These are phyloP conservation scores for Morone saxatilis DNA, from an alignment of 2,113 vertebrate genomes.

Conservation along the genomic window DNA sequence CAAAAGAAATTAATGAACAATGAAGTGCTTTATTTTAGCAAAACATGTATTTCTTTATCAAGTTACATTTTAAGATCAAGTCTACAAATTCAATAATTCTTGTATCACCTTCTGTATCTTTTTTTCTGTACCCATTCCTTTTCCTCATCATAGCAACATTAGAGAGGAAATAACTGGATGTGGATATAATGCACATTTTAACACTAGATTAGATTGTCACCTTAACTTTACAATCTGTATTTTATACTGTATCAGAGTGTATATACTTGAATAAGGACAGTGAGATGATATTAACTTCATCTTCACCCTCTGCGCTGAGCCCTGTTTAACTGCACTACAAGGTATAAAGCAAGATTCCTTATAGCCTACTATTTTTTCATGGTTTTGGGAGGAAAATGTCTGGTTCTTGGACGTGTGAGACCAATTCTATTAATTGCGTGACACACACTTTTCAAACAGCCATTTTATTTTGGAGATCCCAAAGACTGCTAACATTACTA, in stretches of 20 bases:
- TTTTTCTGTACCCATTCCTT: not conserved
- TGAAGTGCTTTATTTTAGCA: not conserved
- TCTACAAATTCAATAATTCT: too few relatives aligned
- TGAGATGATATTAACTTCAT: not conserved
- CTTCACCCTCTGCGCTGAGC: not conserved
- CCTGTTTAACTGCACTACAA: not conserved
- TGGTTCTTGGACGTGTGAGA: slow-evolving; percentile 24
- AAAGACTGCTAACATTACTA: slow-evolving; percentile 37
- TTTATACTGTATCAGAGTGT: not conserved
- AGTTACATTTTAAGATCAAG: not conserved
- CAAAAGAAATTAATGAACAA: not conserved
- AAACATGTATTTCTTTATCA: not conserved
- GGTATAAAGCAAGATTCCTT: not conserved
- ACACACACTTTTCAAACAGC: slow-evolving; percentile 33
- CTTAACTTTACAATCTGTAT: not conserved
- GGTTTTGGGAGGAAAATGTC: slow-evolving; percentile 3
- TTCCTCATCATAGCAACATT: not conserved
- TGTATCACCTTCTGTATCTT: not conserved
- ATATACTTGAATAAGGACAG: not conserved
- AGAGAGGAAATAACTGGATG: not conserved
- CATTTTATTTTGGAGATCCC: slow-evolving; percentile 24
- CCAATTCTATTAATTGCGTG: not conserved
- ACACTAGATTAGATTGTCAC: not conserved
- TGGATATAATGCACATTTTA: not conserved
- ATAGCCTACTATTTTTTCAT: not conserved